Conservation (phyloP, 2,888 invertebrate species). For the Eristalis intricaria region DNA sequence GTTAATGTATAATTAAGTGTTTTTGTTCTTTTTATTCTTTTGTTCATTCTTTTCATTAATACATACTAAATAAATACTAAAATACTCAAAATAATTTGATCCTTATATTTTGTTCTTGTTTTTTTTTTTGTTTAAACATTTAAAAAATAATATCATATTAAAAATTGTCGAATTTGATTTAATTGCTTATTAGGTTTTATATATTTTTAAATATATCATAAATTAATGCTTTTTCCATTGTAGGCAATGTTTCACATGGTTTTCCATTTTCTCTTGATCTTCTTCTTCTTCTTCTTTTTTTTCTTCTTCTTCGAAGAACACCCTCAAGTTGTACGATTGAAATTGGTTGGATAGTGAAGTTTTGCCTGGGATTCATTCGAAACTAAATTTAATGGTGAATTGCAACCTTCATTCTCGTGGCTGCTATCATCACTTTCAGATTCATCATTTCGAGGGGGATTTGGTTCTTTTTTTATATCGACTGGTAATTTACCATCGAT, state of each 20-base stretch:
- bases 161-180: slow-evolving; percentile 68
- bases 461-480: slow-evolving; percentile 54
- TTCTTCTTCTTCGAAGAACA: slow-evolving; percentile 10
- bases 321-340: slow-evolving; percentile 59
- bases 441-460: slow-evolving; percentile 61
- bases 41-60: neutral
- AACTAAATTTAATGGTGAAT: slow-evolving; percentile 76
- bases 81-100: slow-evolving; percentile 68
- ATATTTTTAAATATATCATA: slow-evolving; percentile 12
- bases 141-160: slow-evolving; percentile 67
- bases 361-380: slow-evolving; percentile 72
- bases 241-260: slow-evolving; percentile 10
- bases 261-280: neutral
- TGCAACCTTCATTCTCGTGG: slow-evolving; percentile 74
- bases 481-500: slow-evolving; percentile 46
- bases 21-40: slow-evolving; percentile 12
- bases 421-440: slow-evolving; percentile 66
- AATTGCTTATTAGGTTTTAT: slow-evolving; percentile 62
- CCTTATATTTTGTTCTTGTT: slow-evolving; percentile 30
- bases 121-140: neutral
- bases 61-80: slow-evolving; percentile 69
- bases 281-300: neutral
- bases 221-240: slow-evolving; percentile 52
- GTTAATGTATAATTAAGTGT: slow-evolving; percentile 19
- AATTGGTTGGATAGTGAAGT: slow-evolving; percentile 49